A percentile compares a stretch with the other conserved stretches of the same genome.
These are phyloP conservation scores for Anseranas semipalmata DNA, from an alignment of 2,113 vertebrate genomes.

Conservation along the genomic window DNA sequence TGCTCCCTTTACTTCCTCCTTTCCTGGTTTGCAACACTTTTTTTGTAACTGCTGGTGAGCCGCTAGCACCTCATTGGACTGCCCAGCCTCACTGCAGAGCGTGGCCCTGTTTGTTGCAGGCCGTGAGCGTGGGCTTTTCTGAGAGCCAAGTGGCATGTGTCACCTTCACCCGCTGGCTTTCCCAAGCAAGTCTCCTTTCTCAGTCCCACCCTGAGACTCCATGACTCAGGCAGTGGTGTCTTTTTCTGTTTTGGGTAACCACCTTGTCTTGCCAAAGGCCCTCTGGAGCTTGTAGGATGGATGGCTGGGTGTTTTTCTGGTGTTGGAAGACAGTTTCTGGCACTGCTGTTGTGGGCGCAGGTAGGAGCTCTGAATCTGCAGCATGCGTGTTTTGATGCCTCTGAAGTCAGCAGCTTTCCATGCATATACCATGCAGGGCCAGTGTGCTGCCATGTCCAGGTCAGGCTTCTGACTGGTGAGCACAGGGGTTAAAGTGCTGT, in stretches of 20 bases:
- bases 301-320: neutral
- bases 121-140: fast-evolving
- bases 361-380: neutral
- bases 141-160: neutral
- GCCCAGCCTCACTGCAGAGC: neutral
- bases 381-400: neutral
- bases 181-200: neutral
- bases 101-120: neutral
- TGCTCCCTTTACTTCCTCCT: neutral
- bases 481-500: neutral
- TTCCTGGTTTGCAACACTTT: fast-evolving
- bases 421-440: neutral
- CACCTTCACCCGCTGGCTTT: neutral
- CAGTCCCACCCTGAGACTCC: neutral
- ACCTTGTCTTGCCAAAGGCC: neutral
- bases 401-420: neutral
- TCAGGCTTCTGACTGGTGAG: neutral
- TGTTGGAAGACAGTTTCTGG: neutral
- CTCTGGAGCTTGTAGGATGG: neutral
- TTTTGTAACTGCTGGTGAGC: fast-evolving
- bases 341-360: neutral
- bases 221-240: neutral
- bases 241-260: neutral
- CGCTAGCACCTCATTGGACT: neutral
- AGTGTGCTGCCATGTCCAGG: fast-evolving